A percentile compares a stretch with the other conserved stretches of the same genome.
phyloP scores from a whole-genome alignment of 2,113 vertebrate genomes.

The Eonycteris spelaea region DNA sequence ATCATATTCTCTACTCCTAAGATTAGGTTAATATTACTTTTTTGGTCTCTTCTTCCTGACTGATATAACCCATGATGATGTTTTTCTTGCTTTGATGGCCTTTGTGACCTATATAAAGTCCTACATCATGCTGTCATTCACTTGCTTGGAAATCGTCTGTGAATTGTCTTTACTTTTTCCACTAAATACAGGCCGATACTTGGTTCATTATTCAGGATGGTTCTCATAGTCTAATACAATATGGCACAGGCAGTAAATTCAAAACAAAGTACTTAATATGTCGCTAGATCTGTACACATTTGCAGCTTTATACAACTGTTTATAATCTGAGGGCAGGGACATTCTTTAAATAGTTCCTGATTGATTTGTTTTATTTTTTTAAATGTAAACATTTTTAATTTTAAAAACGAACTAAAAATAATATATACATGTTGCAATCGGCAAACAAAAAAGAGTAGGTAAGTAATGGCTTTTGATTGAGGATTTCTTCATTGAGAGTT shows the following conservation, averaged over 20 bases:
- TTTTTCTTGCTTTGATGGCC: neutral
- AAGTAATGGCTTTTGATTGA: neutral
- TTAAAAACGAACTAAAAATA: neutral
- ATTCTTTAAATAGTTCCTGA: neutral
- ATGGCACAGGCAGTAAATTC: neutral
- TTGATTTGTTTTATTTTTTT: neutral
- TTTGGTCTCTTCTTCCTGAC: neutral
- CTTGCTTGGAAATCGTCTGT: neutral
- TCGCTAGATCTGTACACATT: neutral
- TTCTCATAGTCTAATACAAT: neutral
- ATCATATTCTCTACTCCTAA: neutral
- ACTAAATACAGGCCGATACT: neutral
- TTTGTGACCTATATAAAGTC: neutral
- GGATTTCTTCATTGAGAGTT: neutral
- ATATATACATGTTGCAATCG: neutral
- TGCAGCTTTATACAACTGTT: neutral
- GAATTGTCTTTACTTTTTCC: conserved; percentile 3
- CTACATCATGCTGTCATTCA: neutral
- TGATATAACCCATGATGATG: neutral
- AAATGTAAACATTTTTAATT: neutral
- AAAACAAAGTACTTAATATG: neutral
- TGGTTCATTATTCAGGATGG: neutral
- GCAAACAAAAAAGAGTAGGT: neutral
- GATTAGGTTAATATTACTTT: neutral
- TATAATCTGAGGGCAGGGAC: neutral